phyloP scores from a whole-genome alignment of 2,888 invertebrate species.

The Monochamus alternatus region DNA sequence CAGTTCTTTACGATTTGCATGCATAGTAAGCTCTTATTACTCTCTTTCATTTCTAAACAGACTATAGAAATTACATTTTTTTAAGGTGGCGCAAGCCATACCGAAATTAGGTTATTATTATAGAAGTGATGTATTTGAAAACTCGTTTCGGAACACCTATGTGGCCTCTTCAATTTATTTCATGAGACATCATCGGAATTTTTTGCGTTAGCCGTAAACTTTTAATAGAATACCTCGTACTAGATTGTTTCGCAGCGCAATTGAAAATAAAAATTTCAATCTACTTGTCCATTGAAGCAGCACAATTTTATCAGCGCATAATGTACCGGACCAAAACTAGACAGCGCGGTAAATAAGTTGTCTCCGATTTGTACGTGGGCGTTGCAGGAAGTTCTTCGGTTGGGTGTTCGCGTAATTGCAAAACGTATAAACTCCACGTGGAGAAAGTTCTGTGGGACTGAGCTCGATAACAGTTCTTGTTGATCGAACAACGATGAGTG shows the following conservation, averaged over 20 bases:
- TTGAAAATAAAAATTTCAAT: conserved; percentile 1
- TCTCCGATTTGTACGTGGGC: conserved; percentile 2
- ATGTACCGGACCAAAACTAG: conserved; percentile 10
- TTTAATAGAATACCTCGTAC: background rate
- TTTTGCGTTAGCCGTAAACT: background rate
- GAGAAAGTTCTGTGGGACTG: background rate
- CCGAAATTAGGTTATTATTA: no score
- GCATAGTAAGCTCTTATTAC: no score
- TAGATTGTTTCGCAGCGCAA: background rate
- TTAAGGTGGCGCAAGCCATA: no score
- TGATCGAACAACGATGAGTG: no score
- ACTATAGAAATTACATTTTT: no score
- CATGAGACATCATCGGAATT: no score
- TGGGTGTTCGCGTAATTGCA: conserved; percentile 4
- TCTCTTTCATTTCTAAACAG: no score
- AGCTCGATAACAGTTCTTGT: background rate
- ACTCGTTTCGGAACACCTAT: no score
- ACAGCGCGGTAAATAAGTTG: background rate
- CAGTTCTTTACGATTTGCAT: no score
- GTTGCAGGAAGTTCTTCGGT: conserved; percentile 6
- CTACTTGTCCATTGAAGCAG: conserved; percentile 4
- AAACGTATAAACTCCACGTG: background rate
- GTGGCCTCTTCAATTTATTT: no score
- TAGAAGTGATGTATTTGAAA: no score
- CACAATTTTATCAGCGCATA: conserved; percentile 12